Evolutionary conservation across 1,140 invertebrate genomes (phyloP), one percentile per base, ranked within the genome.

Genomic region (Nasonia longicornis): DNA sequence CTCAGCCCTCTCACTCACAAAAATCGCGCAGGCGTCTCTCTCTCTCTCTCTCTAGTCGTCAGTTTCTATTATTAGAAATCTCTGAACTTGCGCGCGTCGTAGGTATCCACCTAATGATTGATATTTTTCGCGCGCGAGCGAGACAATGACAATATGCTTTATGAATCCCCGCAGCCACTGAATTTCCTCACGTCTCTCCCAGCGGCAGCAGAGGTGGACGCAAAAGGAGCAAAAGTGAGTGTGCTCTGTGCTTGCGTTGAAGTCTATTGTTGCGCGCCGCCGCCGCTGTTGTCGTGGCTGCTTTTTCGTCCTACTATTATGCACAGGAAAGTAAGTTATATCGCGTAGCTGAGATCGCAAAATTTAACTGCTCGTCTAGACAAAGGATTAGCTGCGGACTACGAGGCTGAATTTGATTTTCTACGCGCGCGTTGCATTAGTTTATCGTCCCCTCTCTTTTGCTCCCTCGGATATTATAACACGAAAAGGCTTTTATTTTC

Each of bases 31-130:
- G 70, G 42, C 70, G 70, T 45, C 31, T 67, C 35, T 66, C 31
- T 35, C 31, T 31, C 31, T 31, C 31, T 31, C 3, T 35, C 31
- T 35, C 31, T 26, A 38, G 22, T 20, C 67, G 70, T 78, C 69
- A 72, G 52, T 35, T 35, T 11, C 76, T 78, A 82, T 77, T 77
- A 82, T 78, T 82, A 78, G 75, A 77, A 58, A 58, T 58, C 20
- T 11, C 16, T 48, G 80, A 70, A 78, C 69, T 77, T 52, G 76
- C 58, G 52, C 2, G 31, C 8, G 29, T n/a, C 78, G 45, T 29
- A 16, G 26, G 31, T 69, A 52, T 70, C 35, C 22, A 12, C 35
- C 4, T 42, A 31, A n/a, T 67, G 64, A 77, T 77, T 71, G 52
- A 76, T 48, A 76, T 35, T 76, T 81, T 81, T 81, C 63, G 11